Evolutionary conservation across 1,140 invertebrate species (phyloP).

Genomic region (Teleogryllus occipitalis): DNA sequence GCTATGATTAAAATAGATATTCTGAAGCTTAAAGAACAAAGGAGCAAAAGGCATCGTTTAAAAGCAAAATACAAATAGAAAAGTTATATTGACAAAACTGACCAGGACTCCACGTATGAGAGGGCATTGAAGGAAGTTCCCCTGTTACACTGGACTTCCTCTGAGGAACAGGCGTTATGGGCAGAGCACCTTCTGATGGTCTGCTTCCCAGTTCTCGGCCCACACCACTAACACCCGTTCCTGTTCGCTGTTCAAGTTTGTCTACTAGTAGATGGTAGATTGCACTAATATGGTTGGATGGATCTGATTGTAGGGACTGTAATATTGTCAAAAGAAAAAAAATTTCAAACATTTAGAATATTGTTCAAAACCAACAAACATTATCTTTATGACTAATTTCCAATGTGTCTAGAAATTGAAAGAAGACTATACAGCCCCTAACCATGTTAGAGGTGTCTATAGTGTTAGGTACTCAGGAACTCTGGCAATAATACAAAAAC

Average conservation of each 20-base stretch:
- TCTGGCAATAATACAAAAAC: no score
- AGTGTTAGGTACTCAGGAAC: no score
- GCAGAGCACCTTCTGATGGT: background rate
- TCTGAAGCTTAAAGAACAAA: no score
- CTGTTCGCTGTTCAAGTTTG: conserved; percentile 41
- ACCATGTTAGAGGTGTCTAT: background rate
- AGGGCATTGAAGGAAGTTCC: background rate
- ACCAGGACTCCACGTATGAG: conserved; percentile 22
- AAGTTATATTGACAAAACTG: conserved; percentile 23
- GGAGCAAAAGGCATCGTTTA: no score
- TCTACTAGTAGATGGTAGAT: conserved; percentile 91
- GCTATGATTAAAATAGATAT: no score
- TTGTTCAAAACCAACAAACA: no score
- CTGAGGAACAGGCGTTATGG: background rate
- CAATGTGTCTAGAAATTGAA: background rate
- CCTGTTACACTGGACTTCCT: background rate
- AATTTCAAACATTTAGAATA: background rate
- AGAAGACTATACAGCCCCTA: background rate
- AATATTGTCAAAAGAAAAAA: conserved; percentile 27
- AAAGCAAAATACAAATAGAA: conserved; percentile 12
- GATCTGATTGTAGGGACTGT: conserved; percentile 73
- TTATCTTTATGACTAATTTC: background rate
- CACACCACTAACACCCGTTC: background rate
- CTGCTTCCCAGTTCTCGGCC: background rate
- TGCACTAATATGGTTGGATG: conserved; percentile 93